Evolutionary conservation across 1,140 invertebrate species (phyloP), one percentile per base, ranked within the genome.

Genomic region (Drosophila mauritiana): DNA sequence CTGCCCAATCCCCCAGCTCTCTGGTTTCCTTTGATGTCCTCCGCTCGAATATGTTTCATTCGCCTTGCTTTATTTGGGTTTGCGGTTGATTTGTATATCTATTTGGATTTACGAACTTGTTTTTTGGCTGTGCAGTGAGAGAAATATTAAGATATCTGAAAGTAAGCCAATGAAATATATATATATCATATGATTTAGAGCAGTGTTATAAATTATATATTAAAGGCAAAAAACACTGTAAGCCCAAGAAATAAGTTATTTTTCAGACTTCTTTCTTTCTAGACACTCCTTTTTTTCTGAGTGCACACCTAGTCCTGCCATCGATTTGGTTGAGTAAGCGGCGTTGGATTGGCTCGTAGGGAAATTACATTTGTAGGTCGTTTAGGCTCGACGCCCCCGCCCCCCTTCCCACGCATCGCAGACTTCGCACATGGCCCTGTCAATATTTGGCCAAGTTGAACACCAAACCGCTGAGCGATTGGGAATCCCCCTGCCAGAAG

Each of bases 31-130:
- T 67, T 52, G 63, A 57, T 59, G 46, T 76, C 15, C 27, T 31
- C 43, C 20, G 31, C 36, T 49, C 25, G 36, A 57, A 49, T 68
- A 51, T 74, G 74, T 74, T 68, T 61, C 55, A n/a, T 42, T 46
- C 59, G 40, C 13, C 52, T 40, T 49, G 52, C 40, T 78, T 69
- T 39, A 49, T 49, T 75, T 75, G 52, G 22, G 53, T 76, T 52
- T 57, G 55, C 34, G 64, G 62, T 56, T 79, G 83, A 82, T 82
- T 86, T 88, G 69, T 76, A 53, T 82, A 81, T 59, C 61, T 75
- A 61, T 86, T 85, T 73, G 58, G 55, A 31, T 62, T 56, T 46
- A 17, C 49, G 49, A 39, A 69, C 20, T 22, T 22, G 20, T 22
- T 31, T 69, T 73, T 63, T 39, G 37, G 64, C 63, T 56, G 11